phyloP scores from a whole-genome alignment of 2,113 vertebrate genomes.

The Aldabrachelys gigantea region DNA sequence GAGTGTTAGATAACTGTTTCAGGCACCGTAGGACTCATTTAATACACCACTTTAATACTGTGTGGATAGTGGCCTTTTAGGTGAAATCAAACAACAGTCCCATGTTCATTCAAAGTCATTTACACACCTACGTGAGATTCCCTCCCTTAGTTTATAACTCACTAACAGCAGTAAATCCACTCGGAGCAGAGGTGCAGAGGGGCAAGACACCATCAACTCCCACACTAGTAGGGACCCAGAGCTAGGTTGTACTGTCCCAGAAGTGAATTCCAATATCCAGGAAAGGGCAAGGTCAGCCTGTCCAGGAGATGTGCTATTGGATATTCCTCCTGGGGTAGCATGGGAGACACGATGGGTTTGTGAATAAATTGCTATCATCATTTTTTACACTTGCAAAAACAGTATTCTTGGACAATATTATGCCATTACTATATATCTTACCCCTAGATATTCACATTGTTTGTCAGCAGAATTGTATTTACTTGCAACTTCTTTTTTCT shows the following conservation, averaged over 20 bases:
- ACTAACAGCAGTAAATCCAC: neutral
- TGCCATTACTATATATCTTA: neutral
- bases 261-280: neutral
- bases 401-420: neutral
- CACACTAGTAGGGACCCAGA: neutral
- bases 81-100: neutral
- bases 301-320: neutral
- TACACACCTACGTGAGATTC: neutral
- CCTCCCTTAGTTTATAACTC: neutral
- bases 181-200: neutral
- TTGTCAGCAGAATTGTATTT: neutral
- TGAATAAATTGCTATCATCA: neutral
- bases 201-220: neutral
- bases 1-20: constrained; percentile 22
- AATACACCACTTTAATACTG: neutral
- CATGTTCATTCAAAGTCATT: neutral
- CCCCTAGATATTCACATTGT: neutral
- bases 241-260: neutral
- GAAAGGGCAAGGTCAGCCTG: neutral
- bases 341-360: neutral
- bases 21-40: constrained; percentile 17
- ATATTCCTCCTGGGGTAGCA: neutral
- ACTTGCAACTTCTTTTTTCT: neutral
- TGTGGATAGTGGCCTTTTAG: constrained; percentile 1
- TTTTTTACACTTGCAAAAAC: neutral